These are phyloP conservation scores for Cheilosia grossa DNA, from an alignment of 2,888 invertebrate species.

Conservation along the genomic window DNA sequence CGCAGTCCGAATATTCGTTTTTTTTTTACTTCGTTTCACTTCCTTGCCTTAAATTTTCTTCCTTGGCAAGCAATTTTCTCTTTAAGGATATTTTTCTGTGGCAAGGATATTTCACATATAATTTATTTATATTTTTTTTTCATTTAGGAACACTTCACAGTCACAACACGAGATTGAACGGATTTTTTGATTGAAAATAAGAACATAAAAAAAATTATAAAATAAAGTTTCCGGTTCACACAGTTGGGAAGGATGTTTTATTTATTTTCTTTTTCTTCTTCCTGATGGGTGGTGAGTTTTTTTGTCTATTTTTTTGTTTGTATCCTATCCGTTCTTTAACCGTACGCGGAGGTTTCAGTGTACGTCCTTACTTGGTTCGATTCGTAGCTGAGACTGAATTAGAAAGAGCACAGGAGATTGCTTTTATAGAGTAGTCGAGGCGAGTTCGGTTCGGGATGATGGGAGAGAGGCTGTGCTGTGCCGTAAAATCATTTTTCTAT, in stretches of 20 bases:
- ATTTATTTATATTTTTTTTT: conserved; percentile 37
- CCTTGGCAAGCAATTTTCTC: conserved; percentile 25
- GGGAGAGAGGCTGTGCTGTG: conserved; percentile 23
- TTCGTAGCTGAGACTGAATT: conserved; percentile 79
- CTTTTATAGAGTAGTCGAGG: conserved; percentile 78
- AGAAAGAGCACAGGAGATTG: conserved; percentile 76
- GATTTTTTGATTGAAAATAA: not conserved
- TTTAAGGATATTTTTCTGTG: conserved; percentile 66
- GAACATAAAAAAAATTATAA: conserved; percentile 27
- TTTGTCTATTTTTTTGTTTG: conserved; percentile 5
- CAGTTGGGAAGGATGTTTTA: conserved; percentile 45
- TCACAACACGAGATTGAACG: conserved; percentile 54
- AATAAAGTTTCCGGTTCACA: conserved; percentile 46
- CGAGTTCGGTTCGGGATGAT: conserved; percentile 38
- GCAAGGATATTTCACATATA: conserved; percentile 68
- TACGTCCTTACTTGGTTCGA: conserved; percentile 75
- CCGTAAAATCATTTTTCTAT: not conserved
- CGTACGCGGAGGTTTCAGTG: conserved; percentile 65
- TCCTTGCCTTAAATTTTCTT: conserved; percentile 69
- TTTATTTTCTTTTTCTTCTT: conserved; percentile 36
- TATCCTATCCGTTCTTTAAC: conserved; percentile 68
- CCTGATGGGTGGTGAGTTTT: conserved; percentile 49
- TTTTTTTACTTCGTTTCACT: conserved; percentile 52
- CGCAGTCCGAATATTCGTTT: conserved; percentile 70
- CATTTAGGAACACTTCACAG: conserved; percentile 70